phyloP scores from a whole-genome alignment of 2,888 invertebrate species.

The Falcaria lacertinaria region DNA sequence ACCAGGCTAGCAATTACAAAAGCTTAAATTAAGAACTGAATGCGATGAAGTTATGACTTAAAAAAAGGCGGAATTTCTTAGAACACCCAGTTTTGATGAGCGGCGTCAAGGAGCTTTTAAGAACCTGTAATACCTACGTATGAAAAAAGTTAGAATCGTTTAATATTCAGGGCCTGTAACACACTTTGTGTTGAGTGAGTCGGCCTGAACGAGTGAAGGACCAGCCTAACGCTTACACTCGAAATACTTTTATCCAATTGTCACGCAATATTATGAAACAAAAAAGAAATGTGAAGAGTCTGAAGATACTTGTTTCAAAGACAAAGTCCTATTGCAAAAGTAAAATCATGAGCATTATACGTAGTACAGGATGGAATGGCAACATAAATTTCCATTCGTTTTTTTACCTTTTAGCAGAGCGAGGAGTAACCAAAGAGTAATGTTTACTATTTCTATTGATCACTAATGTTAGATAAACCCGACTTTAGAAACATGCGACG shows the following conservation, averaged over 20 bases:
- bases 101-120: slow-evolving; percentile 51
- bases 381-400: too few relatives aligned
- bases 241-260: slow-evolving; percentile 59
- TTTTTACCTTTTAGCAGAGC: too few relatives aligned
- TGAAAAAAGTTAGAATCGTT: slow-evolving; percentile 54
- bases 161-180: slow-evolving; percentile 61
- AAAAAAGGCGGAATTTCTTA: slow-evolving; percentile 31
- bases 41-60: slow-evolving; percentile 3
- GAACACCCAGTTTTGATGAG: slow-evolving; percentile 53
- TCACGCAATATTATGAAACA: slow-evolving; percentile 34
- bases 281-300: slow-evolving; percentile 19
- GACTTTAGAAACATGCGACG: too few relatives aligned
- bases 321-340: background rate
- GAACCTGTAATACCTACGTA: slow-evolving; percentile 52
- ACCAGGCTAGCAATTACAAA: slow-evolving; percentile 15
- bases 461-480: too few relatives aligned
- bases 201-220: slow-evolving; percentile 42
- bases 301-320: background rate
- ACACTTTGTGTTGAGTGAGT: slow-evolving; percentile 57
- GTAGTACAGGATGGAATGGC: too few relatives aligned
- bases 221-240: slow-evolving; percentile 35
- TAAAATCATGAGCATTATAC: too few relatives aligned
- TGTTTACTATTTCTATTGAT: too few relatives aligned
- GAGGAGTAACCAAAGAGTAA: too few relatives aligned
- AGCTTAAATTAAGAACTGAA: slow-evolving; percentile 11